phyloP scores from a whole-genome alignment of 1,140 invertebrate species.

The Luehdorfia chinensis region DNA sequence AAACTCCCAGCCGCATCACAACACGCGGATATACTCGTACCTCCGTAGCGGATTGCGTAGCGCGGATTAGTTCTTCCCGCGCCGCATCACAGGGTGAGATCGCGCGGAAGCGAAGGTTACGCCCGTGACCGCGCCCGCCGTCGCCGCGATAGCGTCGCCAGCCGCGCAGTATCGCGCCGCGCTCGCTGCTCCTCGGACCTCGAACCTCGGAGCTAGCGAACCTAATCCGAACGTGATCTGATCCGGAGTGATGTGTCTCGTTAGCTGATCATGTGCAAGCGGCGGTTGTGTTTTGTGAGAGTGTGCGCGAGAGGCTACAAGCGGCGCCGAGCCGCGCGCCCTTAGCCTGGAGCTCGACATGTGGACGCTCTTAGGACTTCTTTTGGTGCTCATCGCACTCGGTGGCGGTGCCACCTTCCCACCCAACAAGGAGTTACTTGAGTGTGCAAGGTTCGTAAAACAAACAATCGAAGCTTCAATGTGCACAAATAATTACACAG shows the following conservation, averaged over 20 bases:
- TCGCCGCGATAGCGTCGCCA: conserved; percentile 36
- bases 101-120: conserved; percentile 65
- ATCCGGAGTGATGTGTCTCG: conserved; percentile 46
- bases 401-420: conserved; percentile 51
- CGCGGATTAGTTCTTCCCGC: conserved; percentile 32
- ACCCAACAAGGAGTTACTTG: conserved; percentile 58
- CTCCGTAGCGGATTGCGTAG: conserved; percentile 46
- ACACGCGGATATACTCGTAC: too few relatives aligned
- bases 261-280: conserved; percentile 54
- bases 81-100: conserved; percentile 61
- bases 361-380: conserved; percentile 49
- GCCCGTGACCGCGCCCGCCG: conserved; percentile 69
- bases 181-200: conserved; percentile 63
- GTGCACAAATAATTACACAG: background rate
- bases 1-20: too few relatives aligned
- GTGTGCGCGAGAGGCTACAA: conserved; percentile 45
- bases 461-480: background rate
- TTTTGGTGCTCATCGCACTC: conserved; percentile 48
- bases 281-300: conserved; percentile 54
- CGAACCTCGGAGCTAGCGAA: conserved; percentile 33
- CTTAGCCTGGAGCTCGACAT: conserved; percentile 47
- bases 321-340: conserved; percentile 38
- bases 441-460: conserved; percentile 67
- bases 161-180: conserved; percentile 57
- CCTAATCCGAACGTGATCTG: conserved; percentile 7